Percentiles rank a stretch among this genome's conserved stretches.
Evolutionary conservation across 2,113 vertebrate genomes (phyloP).

Genomic region (Pica pica): DNA sequence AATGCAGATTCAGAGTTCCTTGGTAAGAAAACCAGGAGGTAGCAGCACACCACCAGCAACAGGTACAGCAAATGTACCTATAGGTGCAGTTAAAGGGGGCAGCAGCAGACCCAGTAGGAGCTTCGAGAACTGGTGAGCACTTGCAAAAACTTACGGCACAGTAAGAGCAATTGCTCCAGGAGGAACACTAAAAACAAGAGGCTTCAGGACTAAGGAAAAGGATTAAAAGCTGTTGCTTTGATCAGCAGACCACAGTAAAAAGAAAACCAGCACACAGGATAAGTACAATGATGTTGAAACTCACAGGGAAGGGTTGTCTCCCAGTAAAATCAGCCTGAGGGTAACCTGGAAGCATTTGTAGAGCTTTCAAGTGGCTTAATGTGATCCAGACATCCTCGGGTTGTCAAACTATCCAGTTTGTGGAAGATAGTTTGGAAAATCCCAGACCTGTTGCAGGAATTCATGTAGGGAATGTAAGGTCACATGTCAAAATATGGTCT

Average conservation of each 20-base stretch:
- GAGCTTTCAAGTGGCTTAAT: neutral
- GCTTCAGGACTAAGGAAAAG: neutral
- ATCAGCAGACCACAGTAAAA: neutral
- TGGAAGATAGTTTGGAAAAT: neutral
- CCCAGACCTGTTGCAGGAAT: neutral
- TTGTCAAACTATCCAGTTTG: neutral
- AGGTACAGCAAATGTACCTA: neutral
- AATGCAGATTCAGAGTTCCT: neutral
- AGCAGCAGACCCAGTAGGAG: neutral
- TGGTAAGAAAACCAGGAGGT: neutral
- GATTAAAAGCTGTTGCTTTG: neutral
- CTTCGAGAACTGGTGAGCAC: neutral
- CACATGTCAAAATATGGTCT: neutral
- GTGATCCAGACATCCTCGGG: neutral
- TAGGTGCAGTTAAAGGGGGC: neutral
- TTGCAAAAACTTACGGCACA: neutral
- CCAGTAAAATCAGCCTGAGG: neutral
- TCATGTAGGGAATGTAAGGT: neutral
- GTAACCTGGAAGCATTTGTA: neutral
- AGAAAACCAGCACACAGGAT: neutral
- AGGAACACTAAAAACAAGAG: neutral
- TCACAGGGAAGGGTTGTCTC: neutral
- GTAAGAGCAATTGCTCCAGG: neutral
- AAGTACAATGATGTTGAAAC: neutral
- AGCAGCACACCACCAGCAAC: neutral